These are phyloP conservation scores for Amia ocellicauda DNA, from an alignment of 2,113 vertebrate genomes.

Conservation along the genomic window DNA sequence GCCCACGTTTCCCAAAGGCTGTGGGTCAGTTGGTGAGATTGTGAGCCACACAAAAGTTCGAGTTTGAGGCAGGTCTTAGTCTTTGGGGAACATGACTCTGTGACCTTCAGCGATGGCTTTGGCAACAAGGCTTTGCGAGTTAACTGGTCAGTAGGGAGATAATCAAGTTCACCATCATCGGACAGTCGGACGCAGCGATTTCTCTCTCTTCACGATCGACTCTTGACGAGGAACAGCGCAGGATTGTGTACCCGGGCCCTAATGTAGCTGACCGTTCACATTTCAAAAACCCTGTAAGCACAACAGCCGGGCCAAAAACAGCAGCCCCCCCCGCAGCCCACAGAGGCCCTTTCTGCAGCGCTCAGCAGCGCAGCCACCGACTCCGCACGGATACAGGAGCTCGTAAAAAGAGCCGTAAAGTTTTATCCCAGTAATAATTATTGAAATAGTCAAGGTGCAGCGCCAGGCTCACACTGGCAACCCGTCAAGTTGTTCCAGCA, in stretches of 20 bases:
- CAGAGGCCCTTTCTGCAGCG: not conserved
- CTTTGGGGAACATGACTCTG: no score
- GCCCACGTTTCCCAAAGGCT: no score
- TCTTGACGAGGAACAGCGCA: conserved; percentile 29
- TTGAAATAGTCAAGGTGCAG: conserved; percentile 26
- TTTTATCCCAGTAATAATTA: conserved; percentile 23
- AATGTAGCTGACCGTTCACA: conserved; percentile 46
- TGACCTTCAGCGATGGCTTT: not conserved
- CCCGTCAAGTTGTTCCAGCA: conserved; percentile 17
- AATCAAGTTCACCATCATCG: not conserved
- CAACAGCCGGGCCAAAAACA: conserved; percentile 31
- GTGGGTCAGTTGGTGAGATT: no score
- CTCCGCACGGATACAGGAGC: not conserved
- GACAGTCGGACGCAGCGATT: not conserved
- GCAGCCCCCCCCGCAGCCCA: conserved; percentile 39
- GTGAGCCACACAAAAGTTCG: no score
- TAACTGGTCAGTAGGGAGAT: conserved; percentile 5
- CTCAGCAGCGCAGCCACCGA: not conserved
- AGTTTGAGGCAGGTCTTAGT: no score
- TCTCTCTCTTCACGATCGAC: not conserved
- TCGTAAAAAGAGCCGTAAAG: conserved; percentile 24
- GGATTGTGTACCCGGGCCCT: conserved; percentile 25
- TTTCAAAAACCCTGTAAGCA: conserved; percentile 48
- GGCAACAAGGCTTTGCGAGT: not conserved
- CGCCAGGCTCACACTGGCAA: conserved; percentile 27